Evolutionary conservation across 2,113 vertebrate species (phyloP).

Genomic region (Melanostigma gelatinosum): DNA sequence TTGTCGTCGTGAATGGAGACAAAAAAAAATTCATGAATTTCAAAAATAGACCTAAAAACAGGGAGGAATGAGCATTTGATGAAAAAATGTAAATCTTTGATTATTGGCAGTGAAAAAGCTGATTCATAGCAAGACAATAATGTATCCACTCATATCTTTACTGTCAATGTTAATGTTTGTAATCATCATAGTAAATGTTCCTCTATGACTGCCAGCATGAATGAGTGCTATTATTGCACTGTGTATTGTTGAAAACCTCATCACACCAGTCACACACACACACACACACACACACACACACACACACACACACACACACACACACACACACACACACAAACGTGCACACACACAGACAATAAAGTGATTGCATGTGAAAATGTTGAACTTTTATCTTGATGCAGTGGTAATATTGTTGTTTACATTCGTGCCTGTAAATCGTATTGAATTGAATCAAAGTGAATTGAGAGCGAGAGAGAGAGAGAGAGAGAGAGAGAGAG

Average conservation of each 20-base stretch:
- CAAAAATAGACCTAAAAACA: not conserved
- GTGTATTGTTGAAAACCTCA: not conserved
- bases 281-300: not conserved
- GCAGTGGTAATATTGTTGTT: conserved; percentile 26
- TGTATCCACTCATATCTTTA: conserved; percentile 1
- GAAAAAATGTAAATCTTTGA: not conserved
- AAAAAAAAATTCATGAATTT: not conserved
- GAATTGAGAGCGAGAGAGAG: conserved; percentile 5
- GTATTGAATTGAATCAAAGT: conserved; percentile 18
- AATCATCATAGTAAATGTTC: conserved; percentile 10
- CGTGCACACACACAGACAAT: not conserved
- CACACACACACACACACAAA: not conserved
- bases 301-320: not conserved
- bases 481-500: not conserved
- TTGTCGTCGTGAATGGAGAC: not conserved
- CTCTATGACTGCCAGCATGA: conserved; percentile 8
- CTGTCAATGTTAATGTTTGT: conserved; percentile 5
- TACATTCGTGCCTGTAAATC: conserved; percentile 24
- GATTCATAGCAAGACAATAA: not conserved
- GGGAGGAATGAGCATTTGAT: not conserved
- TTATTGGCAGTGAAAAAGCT: conserved; percentile 1
- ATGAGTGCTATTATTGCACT: conserved; percentile 3
- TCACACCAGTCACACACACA: not conserved
- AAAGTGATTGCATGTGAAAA: conserved; percentile 12
- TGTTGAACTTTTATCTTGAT: conserved; percentile 14